phyloP scores from a whole-genome alignment of 2,797 vertebrate genomes.

The Chrosomus eos region DNA sequence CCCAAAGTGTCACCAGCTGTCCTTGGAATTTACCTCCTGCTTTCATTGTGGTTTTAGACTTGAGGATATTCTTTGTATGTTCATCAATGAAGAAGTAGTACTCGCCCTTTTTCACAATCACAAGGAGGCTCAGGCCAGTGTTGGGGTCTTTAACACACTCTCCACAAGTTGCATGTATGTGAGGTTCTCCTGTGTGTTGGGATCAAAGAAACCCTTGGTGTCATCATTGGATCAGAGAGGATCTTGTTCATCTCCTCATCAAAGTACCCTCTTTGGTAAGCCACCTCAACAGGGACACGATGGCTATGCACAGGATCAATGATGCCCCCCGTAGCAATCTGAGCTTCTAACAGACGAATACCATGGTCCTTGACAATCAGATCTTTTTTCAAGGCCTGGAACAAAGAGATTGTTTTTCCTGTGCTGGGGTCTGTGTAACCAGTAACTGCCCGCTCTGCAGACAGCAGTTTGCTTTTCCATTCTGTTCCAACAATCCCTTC shows the following conservation, averaged over 20 bases:
- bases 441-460: slow-evolving; percentile 81
- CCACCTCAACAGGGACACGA: slow-evolving; percentile 77
- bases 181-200: slow-evolving; percentile 84
- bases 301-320: slow-evolving; percentile 78
- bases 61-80: slow-evolving; percentile 71
- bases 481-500: background rate
- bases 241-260: slow-evolving; percentile 75
- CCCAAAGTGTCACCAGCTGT: slow-evolving; percentile 70
- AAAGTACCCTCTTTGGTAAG: slow-evolving; percentile 79
- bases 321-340: slow-evolving; percentile 86
- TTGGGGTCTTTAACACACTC: slow-evolving; percentile 67
- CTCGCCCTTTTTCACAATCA: slow-evolving; percentile 78
- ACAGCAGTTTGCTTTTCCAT: slow-evolving; percentile 73
- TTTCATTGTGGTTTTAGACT: slow-evolving; percentile 61
- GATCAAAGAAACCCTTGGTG: slow-evolving; percentile 85
- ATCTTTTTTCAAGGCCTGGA: slow-evolving; percentile 79
- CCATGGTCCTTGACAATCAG: slow-evolving; percentile 82
- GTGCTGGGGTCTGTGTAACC: slow-evolving; percentile 87
- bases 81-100: slow-evolving; percentile 81
- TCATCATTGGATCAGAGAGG: slow-evolving; percentile 76
- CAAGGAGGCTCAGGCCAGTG: slow-evolving; percentile 63
- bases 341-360: slow-evolving; percentile 84
- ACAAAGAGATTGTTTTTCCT: background rate
- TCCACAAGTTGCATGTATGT: slow-evolving; percentile 82
- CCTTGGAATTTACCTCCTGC: slow-evolving; percentile 71